These are phyloP conservation scores for Pinna nobilis DNA, from an alignment of 1,140 invertebrate species.

Conservation along the genomic window DNA sequence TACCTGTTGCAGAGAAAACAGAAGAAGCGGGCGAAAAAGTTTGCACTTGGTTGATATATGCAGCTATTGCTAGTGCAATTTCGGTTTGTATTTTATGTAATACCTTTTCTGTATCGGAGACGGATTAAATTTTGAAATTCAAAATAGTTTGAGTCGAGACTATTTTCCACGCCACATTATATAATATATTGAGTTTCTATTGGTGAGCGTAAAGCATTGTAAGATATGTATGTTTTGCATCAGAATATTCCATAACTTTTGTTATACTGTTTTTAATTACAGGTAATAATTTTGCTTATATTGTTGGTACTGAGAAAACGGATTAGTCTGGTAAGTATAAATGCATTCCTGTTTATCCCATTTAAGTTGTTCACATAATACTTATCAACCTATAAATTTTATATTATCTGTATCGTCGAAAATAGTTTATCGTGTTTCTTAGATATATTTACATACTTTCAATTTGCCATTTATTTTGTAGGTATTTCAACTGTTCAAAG, in stretches of 20 bases:
- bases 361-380: background rate
- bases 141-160: no score
- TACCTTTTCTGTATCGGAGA: background rate
- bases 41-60: slow-evolving; percentile 50
- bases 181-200: no score
- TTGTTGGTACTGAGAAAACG: slow-evolving; percentile 86
- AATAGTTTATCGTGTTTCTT: background rate
- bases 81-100: slow-evolving; percentile 32
- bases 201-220: background rate
- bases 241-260: background rate
- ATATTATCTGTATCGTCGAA: background rate
- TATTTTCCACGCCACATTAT: no score
- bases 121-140: no score
- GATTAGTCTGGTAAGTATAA: slow-evolving; percentile 81
- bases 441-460: background rate
- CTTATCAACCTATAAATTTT: background rate
- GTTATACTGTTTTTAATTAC: slow-evolving; percentile 62
- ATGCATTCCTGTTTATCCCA: no score
- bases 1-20: slow-evolving; percentile 25
- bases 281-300: slow-evolving; percentile 87
- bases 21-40: slow-evolving; percentile 32
- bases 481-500: slow-evolving; percentile 88
- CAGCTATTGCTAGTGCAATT: slow-evolving; percentile 32
- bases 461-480: slow-evolving; percentile 11
- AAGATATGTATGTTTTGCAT: background rate